Evolutionary conservation across 2,888 invertebrate genomes (phyloP), one percentile per base, ranked within the genome.

Genomic region (Panopea generosa): DNA sequence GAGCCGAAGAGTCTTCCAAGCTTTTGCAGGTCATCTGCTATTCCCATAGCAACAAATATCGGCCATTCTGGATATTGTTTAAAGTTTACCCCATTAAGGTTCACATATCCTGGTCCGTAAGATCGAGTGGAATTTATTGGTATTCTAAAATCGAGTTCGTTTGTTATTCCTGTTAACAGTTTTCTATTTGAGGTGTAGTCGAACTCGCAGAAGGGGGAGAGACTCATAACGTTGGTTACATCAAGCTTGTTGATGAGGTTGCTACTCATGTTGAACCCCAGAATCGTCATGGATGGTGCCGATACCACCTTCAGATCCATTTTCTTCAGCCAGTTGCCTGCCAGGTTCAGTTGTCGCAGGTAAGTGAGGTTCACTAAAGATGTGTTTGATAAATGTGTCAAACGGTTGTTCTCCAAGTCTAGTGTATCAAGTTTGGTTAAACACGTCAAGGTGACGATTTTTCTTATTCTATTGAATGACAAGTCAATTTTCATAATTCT

Each of bases 31-130:
- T 45, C 47, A 16, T 50, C 66, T 24, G 59, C 57, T 22, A 70
- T 57, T 2, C n/a, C 52, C 0, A 76, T 47, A 14, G 61, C 18
- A 9, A 76, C 38, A 9, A 76, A 52, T 22, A 50, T 26, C 24
- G 33, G 43, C 11, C 70, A 66, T 38, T 76, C 53, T 2, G 76
- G 76, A 38, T 47, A 76, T 7, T n/a, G 29, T 43, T n/a, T 7
- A 26, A 76, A 38, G 14, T 1, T 20, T 20, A 61, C 62, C 4
- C 50, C 14, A 16, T 66, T 24, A 4, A 66, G 22, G 7, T n/a
- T 20, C 0, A 76, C 66, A 27, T 33, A 43, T 1, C 76, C 76
- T 9, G 76, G 76, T 24, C 76, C 76, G 38, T 71, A 76, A 22
- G 40, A 61, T 14, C 29, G 45, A 24, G 2, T n/a, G 18, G 29